A percentile compares a stretch with the other conserved stretches of the same genome.
Conservation (phyloP, 2,888 invertebrate genomes). For the Mimumesa dahlbomi region DNA sequence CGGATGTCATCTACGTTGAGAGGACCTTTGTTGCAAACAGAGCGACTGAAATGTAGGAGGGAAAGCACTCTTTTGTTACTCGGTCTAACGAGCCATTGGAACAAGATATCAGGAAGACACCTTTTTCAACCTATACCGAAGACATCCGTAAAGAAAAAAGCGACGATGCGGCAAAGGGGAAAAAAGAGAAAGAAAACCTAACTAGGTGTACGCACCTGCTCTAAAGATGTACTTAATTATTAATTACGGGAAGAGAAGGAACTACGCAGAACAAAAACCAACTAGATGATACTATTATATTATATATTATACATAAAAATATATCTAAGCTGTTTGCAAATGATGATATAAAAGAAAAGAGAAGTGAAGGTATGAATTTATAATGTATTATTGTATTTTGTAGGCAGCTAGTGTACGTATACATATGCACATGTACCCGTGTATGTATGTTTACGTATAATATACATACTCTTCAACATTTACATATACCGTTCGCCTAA, state of each 20-base stretch:
- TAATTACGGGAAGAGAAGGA: slow-evolving; percentile 59
- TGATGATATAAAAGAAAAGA: slow-evolving; percentile 56
- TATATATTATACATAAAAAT: slow-evolving; percentile 67
- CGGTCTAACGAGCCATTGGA: slow-evolving; percentile 48
- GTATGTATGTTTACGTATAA: slow-evolving; percentile 61
- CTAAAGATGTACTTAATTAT: slow-evolving; percentile 75
- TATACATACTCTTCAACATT: slow-evolving; percentile 56
- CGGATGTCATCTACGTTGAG: slow-evolving; percentile 8
- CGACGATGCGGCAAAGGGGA: slow-evolving; percentile 54
- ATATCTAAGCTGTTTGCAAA: slow-evolving; percentile 73
- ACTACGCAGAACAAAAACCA: slow-evolving; percentile 63
- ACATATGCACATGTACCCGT: slow-evolving; percentile 61
- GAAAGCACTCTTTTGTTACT: slow-evolving; percentile 37
- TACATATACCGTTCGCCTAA: slow-evolving; percentile 49
- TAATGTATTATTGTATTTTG: slow-evolving; percentile 74
- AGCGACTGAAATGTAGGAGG: slow-evolving; percentile 5
- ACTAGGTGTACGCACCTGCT: slow-evolving; percentile 63
- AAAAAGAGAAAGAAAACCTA: no score
- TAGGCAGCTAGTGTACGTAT: slow-evolving; percentile 73
- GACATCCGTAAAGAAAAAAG: slow-evolving; percentile 24
- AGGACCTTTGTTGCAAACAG: neutral
- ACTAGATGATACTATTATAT: slow-evolving; percentile 68
- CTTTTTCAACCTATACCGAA: slow-evolving; percentile 24
- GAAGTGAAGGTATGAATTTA: slow-evolving; percentile 65
- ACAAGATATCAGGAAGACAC: slow-evolving; percentile 28